Base-by-base conservation (phyloP, 2,113 vertebrate species). In the Danionella cerebrum region DNA sequence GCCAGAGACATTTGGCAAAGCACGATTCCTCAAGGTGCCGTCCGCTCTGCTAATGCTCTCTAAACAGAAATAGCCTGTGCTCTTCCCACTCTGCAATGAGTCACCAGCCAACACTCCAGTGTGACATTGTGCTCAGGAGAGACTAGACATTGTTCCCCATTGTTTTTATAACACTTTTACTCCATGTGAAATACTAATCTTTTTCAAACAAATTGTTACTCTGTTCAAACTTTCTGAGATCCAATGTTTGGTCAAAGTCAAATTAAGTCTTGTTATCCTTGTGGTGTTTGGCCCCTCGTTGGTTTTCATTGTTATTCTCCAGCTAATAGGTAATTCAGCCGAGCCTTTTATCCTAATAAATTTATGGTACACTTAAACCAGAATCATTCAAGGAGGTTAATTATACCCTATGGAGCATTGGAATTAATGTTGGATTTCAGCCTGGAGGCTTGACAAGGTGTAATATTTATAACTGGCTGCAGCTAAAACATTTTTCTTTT, bases 41-140 rank as follows among this genome's bases (percentile, higher is more conserved):
- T 42, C 36, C 51, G 21, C 33, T 67, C 63, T 21, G 69, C 63
- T 54, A 65, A 53, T 60, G 67, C 72, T 80, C 74, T 71, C 52
- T 68, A 75, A 80, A 83, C 76, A 38, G 51, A 52, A 45, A 51
- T 65, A 35, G 42, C 53, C 74, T 58, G 57, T 63, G 60, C 65
- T 59, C 35, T 41, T 54, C 68, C 66, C 25, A 36, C 29, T 69
- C 57, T 64, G 73, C 81, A 71, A 76, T 81, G 80, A 83, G 58
- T 47, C 70, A 76, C 58, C 55, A 59, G 58, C 33, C 72, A 83
- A 78, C 70, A 77, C 80, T 78, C 59, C 21, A 4, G 25, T 12
- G 63, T 73, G 67, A 51, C 45, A 68, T 75, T 76, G 67, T 77
- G 66, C 80, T 80, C 24, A 71, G 62, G 64, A 67, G 39, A 71